A percentile compares a stretch with the other conserved stretches of the same genome.
Evolutionary conservation across 2,797 vertebrate species (phyloP).

Genomic region (Sitta carolinensis): DNA sequence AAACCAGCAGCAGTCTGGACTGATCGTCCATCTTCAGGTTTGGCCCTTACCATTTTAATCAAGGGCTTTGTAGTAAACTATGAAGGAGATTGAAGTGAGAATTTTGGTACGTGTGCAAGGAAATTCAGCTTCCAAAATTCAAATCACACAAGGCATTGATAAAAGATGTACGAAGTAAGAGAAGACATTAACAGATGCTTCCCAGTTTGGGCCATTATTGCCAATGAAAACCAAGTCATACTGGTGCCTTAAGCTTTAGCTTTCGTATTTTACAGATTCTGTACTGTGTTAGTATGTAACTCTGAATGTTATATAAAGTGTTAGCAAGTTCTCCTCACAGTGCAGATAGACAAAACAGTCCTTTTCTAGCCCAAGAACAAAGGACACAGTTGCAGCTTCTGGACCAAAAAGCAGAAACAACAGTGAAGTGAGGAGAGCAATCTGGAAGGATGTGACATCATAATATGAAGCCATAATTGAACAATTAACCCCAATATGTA

Average conservation of each 20-base stretch:
- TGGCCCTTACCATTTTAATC: conserved; percentile 18
- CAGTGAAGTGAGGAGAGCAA: not conserved
- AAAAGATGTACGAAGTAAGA: conserved; percentile 37
- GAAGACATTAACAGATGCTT: conserved; percentile 23
- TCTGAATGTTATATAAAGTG: not conserved
- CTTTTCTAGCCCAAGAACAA: not conserved
- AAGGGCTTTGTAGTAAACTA: conserved; percentile 37
- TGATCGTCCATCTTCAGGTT: not conserved
- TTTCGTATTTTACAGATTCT: not conserved
- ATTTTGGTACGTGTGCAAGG: conserved; percentile 6
- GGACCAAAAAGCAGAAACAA: not conserved
- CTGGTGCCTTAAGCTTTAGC: not conserved
- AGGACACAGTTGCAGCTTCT: not conserved
- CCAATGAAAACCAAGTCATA: not conserved
- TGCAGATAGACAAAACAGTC: not conserved
- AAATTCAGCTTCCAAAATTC: conserved; percentile 52
- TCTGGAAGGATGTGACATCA: not conserved
- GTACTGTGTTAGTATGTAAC: not conserved
- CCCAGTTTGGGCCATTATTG: conserved; percentile 23
- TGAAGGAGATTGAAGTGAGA: conserved; percentile 40
- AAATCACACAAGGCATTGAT: conserved; percentile 28
- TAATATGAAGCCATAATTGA: not conserved
- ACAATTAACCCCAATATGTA: not conserved
- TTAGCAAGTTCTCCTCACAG: not conserved
- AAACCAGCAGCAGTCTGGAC: not conserved